Conservation (phyloP, 2,797 vertebrate genomes). For the Falco rusticolus region DNA sequence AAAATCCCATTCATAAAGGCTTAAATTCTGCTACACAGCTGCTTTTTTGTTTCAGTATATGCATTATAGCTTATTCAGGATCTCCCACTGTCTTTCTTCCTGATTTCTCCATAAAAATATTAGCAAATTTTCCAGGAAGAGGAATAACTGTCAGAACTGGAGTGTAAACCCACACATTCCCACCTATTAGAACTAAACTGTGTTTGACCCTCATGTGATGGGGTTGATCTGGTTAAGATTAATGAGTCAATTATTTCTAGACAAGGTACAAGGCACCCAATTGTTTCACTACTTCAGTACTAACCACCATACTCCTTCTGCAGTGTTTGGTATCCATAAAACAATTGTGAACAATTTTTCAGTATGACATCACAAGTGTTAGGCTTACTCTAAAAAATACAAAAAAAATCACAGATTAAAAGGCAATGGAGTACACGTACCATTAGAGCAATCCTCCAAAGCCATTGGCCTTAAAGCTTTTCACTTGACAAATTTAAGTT, state of each 20-base stretch:
- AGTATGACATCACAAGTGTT: slow-evolving; percentile 22
- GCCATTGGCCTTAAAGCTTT: slow-evolving; percentile 46
- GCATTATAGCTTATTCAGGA: neutral
- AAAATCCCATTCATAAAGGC: neutral
- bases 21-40: neutral
- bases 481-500: slow-evolving; percentile 34
- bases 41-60: neutral
- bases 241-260: slow-evolving; percentile 78
- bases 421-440: slow-evolving; percentile 36
- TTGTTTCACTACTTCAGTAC: slow-evolving; percentile 49
- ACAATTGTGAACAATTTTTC: slow-evolving; percentile 49
- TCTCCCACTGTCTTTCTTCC: neutral
- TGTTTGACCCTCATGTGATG: slow-evolving; percentile 59
- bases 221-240: slow-evolving; percentile 68
- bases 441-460: slow-evolving; percentile 47
- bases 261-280: slow-evolving; percentile 66
- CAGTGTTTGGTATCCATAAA: slow-evolving; percentile 54
- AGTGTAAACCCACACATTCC: slow-evolving; percentile 24
- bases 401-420: slow-evolving; percentile 54
- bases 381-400: slow-evolving; percentile 39
- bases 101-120: neutral
- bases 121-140: neutral
- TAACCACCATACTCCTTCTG: slow-evolving; percentile 18
- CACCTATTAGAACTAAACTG: slow-evolving; percentile 74
- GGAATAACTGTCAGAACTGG: slow-evolving; percentile 39